A percentile compares a stretch with the other conserved stretches of the same genome.
Conservation (phyloP, 1,140 invertebrate genomes). For the Drosophila busckii region DNA sequence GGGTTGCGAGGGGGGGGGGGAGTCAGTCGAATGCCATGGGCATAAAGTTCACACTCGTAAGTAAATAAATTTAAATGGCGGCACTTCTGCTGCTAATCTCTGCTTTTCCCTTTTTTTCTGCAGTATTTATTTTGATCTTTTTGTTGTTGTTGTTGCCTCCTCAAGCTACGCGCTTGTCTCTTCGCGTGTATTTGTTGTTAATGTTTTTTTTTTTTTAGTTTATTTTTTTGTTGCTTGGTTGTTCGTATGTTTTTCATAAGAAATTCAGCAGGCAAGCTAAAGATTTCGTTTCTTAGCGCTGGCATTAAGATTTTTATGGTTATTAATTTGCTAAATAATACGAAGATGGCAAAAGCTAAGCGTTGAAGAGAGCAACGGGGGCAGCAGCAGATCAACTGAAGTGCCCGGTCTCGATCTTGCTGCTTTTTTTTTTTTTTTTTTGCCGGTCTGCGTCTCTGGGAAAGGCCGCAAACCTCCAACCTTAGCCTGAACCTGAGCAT, state of each 20-base stretch:
- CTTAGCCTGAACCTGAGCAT: constrained; percentile 11
- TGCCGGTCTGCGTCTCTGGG: constrained; percentile 15
- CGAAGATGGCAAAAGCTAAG: constrained; percentile 43
- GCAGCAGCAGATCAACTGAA: constrained; percentile 3
- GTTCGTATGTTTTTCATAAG: constrained; percentile 64
- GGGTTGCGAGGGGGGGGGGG: neutral
- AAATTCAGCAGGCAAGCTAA: constrained; percentile 72
- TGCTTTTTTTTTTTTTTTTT: no score
- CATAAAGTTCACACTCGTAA: constrained; percentile 76
- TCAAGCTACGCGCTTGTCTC: constrained; percentile 41
- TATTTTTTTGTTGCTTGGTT: constrained; percentile 24
- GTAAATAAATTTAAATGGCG: constrained; percentile 76
- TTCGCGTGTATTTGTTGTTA: constrained; percentile 26
- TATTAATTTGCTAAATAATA: constrained; percentile 77
- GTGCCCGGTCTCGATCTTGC: constrained; percentile 12
- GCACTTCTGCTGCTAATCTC: constrained; percentile 72
- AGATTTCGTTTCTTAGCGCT: constrained; percentile 68
- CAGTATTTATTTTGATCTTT: constrained; percentile 39
- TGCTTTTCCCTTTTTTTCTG: constrained; percentile 20
- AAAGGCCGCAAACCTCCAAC: constrained; percentile 17
- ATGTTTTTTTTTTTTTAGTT: constrained; percentile 14
- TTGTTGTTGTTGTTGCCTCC: constrained; percentile 11
- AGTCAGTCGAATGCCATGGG: constrained; percentile 54
- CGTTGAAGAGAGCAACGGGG: constrained; percentile 4
- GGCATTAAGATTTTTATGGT: constrained; percentile 76